Base-by-base conservation (phyloP, 2,113 vertebrate species). In the Scytalopus superciliaris region DNA sequence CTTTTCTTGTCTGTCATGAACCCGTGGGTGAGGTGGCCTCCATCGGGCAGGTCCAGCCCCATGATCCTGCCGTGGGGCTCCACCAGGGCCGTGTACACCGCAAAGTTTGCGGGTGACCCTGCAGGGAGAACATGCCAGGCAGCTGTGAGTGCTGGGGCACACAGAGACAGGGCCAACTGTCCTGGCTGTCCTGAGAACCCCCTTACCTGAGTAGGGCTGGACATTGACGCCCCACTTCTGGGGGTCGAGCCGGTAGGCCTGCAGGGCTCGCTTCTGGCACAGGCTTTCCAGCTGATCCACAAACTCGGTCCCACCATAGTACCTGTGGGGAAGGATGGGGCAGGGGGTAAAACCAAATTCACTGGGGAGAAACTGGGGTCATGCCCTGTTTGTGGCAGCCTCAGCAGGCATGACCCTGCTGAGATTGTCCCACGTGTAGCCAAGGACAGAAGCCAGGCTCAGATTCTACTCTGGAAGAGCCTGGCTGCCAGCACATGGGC, bases 1-100 rank as follows among this genome's bases (percentile, higher is more conserved):
- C 98, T 99, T 97, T 99, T 99, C 97, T 99, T 99, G 33, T 99
- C 98, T 0, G 99, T 99, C 99, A 99, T 99, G 97, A 99, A 99
- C 16, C 99, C 99, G 0, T 99, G 99, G 18, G 99, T 99, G 89
- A 99, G 97, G 93, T 99, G 99, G 63, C 99, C 99, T 6, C 99
- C 99, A 0, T 99, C 99, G 0, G 99, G 99, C 78, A 99, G 98
- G 93, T 99, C 99, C 92, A 99, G 97, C 25, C 99, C 99, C 99
- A 99, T 99, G 97, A 99, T 99, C 79, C 99, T 98, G 18, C 99
- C 99, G 0, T 99, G 99, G 23, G 99, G 99, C 94, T 99, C 99
- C 72, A 99, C 99, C 9, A 99, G 74, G 21, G 99, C 99, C 0
- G 99, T 99, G 97, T 99, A 99, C 35, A 99, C 98, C 0, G 99